Percentiles rank a stretch among this genome's conserved stretches.
Evolutionary conservation across 2,888 invertebrate species (phyloP).

Genomic region (Parthenolecanium corni): DNA sequence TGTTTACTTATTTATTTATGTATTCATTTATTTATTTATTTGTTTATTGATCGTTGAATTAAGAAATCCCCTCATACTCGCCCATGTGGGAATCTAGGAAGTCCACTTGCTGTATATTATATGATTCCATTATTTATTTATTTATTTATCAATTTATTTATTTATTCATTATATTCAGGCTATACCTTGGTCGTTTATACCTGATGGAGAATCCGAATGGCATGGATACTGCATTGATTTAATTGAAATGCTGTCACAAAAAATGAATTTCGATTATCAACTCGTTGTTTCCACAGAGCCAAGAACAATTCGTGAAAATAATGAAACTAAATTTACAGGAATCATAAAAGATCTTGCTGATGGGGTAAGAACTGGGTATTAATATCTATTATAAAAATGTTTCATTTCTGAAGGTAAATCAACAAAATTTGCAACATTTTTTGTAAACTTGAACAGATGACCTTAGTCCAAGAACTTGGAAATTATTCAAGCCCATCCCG

Average conservation of each 20-base stretch:
- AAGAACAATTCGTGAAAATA: slow-evolving; percentile 48
- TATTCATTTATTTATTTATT: too few relatives aligned
- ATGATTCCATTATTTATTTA: too few relatives aligned
- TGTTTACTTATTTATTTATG: too few relatives aligned
- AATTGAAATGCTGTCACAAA: slow-evolving; percentile 53
- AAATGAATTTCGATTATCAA: slow-evolving; percentile 69
- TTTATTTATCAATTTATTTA: too few relatives aligned
- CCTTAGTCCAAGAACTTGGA: too few relatives aligned
- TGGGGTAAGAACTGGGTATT: slow-evolving; percentile 53
- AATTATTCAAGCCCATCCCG: neutral
- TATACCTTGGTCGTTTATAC: slow-evolving; percentile 64
- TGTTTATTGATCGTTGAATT: too few relatives aligned
- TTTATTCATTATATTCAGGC: too few relatives aligned
- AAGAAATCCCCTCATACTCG: too few relatives aligned
- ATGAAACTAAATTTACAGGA: slow-evolving; percentile 50
- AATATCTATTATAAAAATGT: neutral
- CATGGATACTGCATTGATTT: slow-evolving; percentile 80
- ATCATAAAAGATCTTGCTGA: slow-evolving; percentile 67
- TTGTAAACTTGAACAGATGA: too few relatives aligned
- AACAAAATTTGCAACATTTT: too few relatives aligned
- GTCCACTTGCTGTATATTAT: too few relatives aligned
- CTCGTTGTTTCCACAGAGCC: slow-evolving; percentile 57
- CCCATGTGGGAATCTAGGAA: too few relatives aligned
- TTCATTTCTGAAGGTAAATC: neutral
- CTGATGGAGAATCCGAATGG: slow-evolving; percentile 45